A percentile compares a stretch with the other conserved stretches of the same genome.
Conservation (phyloP, 2,888 invertebrate species). For the Drosophila koepferae region DNA sequence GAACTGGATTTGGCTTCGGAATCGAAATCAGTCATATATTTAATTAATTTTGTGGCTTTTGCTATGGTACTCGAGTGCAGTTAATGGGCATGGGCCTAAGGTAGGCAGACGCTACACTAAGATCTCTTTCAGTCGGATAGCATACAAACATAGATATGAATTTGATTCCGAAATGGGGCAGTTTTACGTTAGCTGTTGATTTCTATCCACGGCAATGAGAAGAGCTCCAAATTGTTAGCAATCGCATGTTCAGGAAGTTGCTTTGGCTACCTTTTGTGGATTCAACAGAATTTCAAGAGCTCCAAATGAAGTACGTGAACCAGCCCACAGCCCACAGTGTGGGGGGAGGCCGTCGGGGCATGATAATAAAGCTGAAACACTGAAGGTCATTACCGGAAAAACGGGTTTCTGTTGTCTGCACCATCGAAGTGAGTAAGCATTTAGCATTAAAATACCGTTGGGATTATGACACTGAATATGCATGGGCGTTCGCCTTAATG, state of each 20-base stretch:
- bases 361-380: constrained; percentile 64
- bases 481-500: constrained; percentile 74
- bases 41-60: constrained; percentile 55
- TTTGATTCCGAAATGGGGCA: constrained; percentile 25
- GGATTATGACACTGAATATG: constrained; percentile 78
- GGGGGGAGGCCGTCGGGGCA: constrained; percentile 16
- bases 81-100: constrained; percentile 36
- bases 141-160: constrained; percentile 23
- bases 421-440: constrained; percentile 70
- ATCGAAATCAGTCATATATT: constrained; percentile 43
- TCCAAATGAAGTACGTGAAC: constrained; percentile 45
- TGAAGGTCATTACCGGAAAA: constrained; percentile 82
- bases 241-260: constrained; percentile 62
- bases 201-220: constrained; percentile 17
- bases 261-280: constrained; percentile 46
- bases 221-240: constrained; percentile 37
- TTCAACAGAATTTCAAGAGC: constrained; percentile 48
- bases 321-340: constrained; percentile 10
- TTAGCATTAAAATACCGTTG: constrained; percentile 79
- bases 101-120: constrained; percentile 11
- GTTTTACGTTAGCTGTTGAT: constrained; percentile 18
- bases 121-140: constrained; percentile 4
- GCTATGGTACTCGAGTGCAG: constrained; percentile 41
- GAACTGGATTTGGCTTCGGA: constrained; percentile 40
- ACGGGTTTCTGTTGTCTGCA: constrained; percentile 64